Evolutionary conservation across 1,140 invertebrate genomes (phyloP), one percentile per base, ranked within the genome.

Genomic region (Himalopsyche phryganea): DNA sequence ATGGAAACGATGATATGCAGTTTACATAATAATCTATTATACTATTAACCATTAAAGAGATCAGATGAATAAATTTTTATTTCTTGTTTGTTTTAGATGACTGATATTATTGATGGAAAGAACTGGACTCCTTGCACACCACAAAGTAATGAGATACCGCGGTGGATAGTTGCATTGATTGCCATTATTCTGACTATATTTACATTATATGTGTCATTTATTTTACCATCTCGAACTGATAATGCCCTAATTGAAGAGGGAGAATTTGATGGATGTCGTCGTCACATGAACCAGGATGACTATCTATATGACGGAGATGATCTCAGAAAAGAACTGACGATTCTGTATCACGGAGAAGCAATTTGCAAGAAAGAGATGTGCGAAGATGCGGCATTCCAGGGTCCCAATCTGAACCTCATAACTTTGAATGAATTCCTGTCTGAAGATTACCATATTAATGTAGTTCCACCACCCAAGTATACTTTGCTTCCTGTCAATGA

Each of bases 401-500:
- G 23, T 28, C 14, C 49, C 9, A 44, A 56, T 14, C 15, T 52
- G 35, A 63, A 63, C 38, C 48, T 63, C 14, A 33, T 63, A 10
- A 59, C 56, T 14, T 18, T 63, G 13, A 59, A 63, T 19, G 61
- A 63, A 14, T 59, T 63, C 18, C 44, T 63, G 6, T 48, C 50
- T 19, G 57, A 59, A 44, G 57, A 63, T 42, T 63, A 55, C 42
- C 61, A 63, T 33, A 14, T 47, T 19, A 63, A 59, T 23, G 49
- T 60, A 9, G 41, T 57, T 4, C 61, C 61, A 11, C 61, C 61
- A 38, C 61, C 61, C 10, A 63, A 63, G 35, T 63, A 63, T 23
- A 56, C 61, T 20, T 11, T 59, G 32, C 48, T 55, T 15, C 57
- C 61, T 11, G 48, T 56, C 14, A 15, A n/a, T 11, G 35, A 58